Percentiles rank a stretch among this genome's conserved stretches.
These are phyloP conservation scores for Arctia plantaginis DNA, from an alignment of 2,888 invertebrate genomes.

Conservation along the genomic window DNA sequence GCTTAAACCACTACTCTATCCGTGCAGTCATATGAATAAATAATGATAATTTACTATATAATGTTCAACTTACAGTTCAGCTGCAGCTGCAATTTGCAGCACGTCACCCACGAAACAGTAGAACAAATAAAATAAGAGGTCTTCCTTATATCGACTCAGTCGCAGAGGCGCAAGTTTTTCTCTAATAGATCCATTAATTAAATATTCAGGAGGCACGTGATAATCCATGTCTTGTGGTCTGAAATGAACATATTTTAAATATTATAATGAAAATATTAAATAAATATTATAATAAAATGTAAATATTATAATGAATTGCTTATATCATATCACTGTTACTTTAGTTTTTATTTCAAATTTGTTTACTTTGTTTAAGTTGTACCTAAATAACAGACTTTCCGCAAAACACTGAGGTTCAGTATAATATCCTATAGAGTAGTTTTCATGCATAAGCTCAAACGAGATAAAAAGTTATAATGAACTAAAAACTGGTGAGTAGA, in stretches of 20 bases:
- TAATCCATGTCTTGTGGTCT: constrained; percentile 99
- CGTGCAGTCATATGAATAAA: too few species aligned
- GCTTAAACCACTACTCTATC: too few species aligned
- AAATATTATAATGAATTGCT: not conserved
- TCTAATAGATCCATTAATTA: constrained; percentile 98
- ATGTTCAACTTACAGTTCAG: constrained; percentile 94
- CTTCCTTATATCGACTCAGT: constrained; percentile 98
- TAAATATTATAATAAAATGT: not conserved
- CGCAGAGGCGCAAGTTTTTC: constrained; percentile 98
- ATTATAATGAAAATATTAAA: not conserved
- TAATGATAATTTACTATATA: not conserved
- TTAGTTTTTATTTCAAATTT: too few species aligned
- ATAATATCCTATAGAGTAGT: not conserved
- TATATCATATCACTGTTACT: not conserved
- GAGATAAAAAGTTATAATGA: not conserved
- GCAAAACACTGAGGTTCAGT: too few species aligned
- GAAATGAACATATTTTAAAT: constrained; percentile 49
- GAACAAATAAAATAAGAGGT: constrained; percentile 99
- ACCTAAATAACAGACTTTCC: not conserved
- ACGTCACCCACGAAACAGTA: constrained; percentile 99
- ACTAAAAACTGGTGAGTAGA: not conserved
- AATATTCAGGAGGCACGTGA: constrained; percentile 99
- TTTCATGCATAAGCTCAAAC: not conserved
- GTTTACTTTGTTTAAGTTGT: not conserved
- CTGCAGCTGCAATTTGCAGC: constrained; percentile 98